Conservation (phyloP, 2,888 invertebrate species). For the Acronicta aceris region DNA sequence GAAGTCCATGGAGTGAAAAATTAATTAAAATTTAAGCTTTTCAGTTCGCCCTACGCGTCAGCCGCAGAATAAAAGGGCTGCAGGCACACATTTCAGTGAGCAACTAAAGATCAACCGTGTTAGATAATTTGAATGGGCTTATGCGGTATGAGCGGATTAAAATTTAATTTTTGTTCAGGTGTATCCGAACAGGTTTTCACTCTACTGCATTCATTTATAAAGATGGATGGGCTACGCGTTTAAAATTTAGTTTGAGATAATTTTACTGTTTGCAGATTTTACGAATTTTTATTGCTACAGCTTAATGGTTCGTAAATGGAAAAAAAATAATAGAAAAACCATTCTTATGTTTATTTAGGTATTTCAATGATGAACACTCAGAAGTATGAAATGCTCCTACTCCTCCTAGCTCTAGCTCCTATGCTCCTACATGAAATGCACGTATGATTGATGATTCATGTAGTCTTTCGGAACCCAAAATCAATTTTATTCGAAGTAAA, state of each 20-base stretch:
- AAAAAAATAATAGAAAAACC: too few relatives aligned
- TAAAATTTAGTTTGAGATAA: constrained; percentile 1
- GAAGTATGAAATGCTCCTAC: too few relatives aligned
- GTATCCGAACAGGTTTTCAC: constrained; percentile 12
- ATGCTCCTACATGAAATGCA: too few relatives aligned
- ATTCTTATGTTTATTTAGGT: too few relatives aligned
- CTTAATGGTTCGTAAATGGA: not conserved
- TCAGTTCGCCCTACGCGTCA: constrained; percentile 75
- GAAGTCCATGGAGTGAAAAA: constrained; percentile 84
- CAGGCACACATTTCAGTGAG: constrained; percentile 82
- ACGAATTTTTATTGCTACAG: not conserved
- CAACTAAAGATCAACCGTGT: constrained; percentile 84
- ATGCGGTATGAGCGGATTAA: constrained; percentile 72
- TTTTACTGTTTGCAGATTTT: not conserved
- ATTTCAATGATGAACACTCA: too few relatives aligned
- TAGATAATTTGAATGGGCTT: constrained; percentile 83
- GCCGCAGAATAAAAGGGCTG: constrained; percentile 76
- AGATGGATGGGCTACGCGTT: not conserved
- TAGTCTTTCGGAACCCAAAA: too few relatives aligned
- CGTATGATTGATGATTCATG: too few relatives aligned
- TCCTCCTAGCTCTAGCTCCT: too few relatives aligned
- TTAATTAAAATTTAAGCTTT: constrained; percentile 87
- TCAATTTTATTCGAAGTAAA: too few relatives aligned
- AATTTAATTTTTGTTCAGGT: constrained; percentile 65
- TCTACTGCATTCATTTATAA: constrained; percentile 22